phyloP scores from a whole-genome alignment of 1,140 invertebrate species.

The Atta cephalotes region DNA sequence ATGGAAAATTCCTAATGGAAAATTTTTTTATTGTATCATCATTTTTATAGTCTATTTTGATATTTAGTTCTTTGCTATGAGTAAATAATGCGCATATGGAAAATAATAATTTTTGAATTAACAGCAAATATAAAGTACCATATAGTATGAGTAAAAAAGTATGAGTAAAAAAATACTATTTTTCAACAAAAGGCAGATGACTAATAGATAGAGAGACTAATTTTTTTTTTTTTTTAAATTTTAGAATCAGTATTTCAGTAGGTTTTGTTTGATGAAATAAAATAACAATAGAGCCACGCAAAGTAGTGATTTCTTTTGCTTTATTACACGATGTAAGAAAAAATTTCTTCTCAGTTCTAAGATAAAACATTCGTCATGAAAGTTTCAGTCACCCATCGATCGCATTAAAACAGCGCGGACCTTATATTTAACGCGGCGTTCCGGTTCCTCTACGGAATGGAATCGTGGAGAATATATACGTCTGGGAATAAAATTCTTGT shows the following conservation, averaged over 20 bases:
- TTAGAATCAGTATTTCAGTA: neutral
- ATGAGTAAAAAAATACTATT: neutral
- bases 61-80: neutral
- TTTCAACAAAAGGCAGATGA: neutral
- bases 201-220: no score
- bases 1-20: neutral
- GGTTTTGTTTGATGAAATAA: neutral
- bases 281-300: neutral
- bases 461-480: constrained; percentile 37
- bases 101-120: neutral
- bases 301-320: constrained; percentile 3
- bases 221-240: constrained; percentile 12
- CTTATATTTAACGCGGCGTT: constrained; percentile 50
- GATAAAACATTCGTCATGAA: constrained; percentile 41
- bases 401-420: constrained; percentile 17
- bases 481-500: constrained; percentile 58
- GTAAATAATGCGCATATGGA: neutral
- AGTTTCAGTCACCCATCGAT: constrained; percentile 40
- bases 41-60: neutral
- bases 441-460: neutral
- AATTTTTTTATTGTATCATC: constrained; percentile 18
- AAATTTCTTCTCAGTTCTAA: neutral
- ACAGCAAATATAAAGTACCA: neutral
- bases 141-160: no score
- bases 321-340: neutral